Conservation (phyloP, 2,888 invertebrate genomes). For the Leucania comma region DNA sequence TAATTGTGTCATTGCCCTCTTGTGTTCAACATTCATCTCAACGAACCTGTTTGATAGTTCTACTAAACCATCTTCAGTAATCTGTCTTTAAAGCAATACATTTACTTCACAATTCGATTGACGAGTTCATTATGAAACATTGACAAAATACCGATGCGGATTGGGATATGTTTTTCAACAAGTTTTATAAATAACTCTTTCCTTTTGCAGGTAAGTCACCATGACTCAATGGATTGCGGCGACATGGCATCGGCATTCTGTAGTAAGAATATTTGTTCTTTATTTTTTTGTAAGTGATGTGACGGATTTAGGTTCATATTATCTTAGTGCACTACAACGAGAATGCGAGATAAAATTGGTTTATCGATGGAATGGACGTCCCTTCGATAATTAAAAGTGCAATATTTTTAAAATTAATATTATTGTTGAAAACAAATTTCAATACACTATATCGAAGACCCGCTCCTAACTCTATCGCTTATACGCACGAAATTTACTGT, state of each 20-base stretch:
- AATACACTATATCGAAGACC: too few species aligned
- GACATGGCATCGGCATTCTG: conserved; percentile 39
- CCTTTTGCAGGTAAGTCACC: conserved; percentile 72
- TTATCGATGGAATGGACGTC: too few species aligned
- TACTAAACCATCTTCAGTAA: conserved; percentile 3
- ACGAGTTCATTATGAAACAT: conserved; percentile 43
- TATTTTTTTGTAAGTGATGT: neutral
- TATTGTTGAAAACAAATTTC: too few species aligned
- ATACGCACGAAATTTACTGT: too few species aligned
- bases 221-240: conserved; percentile 56
- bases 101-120: conserved; percentile 21
- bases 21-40: conserved; percentile 16
- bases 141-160: conserved; percentile 47
- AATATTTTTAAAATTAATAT: too few species aligned
- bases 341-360: too few species aligned
- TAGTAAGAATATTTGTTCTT: conserved; percentile 40
- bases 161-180: conserved; percentile 52
- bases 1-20: conserved; percentile 37
- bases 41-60: conserved; percentile 45
- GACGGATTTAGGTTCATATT: neutral
- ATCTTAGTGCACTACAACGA: too few species aligned
- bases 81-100: neutral
- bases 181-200: conserved; percentile 53
- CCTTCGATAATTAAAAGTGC: too few species aligned
- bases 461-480: too few species aligned